Evolutionary conservation across 2,888 invertebrate genomes (phyloP).

Genomic region (Nebria salina): DNA sequence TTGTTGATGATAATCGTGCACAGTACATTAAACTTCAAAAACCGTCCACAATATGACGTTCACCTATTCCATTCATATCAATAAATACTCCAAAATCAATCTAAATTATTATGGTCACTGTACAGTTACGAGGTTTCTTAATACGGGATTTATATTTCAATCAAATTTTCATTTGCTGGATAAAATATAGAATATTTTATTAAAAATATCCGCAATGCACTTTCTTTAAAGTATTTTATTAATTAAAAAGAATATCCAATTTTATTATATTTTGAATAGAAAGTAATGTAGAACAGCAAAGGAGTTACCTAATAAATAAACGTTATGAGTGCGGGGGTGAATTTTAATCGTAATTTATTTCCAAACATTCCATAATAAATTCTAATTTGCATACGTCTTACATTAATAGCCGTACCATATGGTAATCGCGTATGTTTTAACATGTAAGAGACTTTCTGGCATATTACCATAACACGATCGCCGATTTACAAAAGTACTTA

Average conservation of each 20-base stretch:
- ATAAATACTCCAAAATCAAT: too few species aligned
- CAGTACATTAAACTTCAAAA: slow-evolving; percentile 11
- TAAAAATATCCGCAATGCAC: too few species aligned
- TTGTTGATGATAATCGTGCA: slow-evolving; percentile 9
- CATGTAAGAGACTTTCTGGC: neutral
- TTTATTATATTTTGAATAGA: neutral
- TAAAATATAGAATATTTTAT: too few species aligned
- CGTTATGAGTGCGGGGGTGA: neutral
- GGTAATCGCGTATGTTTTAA: neutral
- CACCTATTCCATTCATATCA: neutral
- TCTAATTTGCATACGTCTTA: neutral
- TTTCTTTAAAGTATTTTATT: too few species aligned
- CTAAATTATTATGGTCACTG: too few species aligned
- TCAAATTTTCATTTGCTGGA: too few species aligned
- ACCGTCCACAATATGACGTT: neutral
- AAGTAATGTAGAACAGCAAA: neutral
- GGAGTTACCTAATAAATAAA: neutral
- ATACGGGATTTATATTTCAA: too few species aligned
- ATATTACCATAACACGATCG: neutral
- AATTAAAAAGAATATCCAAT: too few species aligned
- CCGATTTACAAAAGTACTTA: neutral
- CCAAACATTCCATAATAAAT: neutral
- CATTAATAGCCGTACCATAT: neutral
- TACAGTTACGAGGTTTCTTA: too few species aligned
- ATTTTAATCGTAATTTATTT: neutral